Evolutionary conservation across 92 coral and sea anemone species (phyloP).

Genomic region (Scolanthus callimorphus): DNA sequence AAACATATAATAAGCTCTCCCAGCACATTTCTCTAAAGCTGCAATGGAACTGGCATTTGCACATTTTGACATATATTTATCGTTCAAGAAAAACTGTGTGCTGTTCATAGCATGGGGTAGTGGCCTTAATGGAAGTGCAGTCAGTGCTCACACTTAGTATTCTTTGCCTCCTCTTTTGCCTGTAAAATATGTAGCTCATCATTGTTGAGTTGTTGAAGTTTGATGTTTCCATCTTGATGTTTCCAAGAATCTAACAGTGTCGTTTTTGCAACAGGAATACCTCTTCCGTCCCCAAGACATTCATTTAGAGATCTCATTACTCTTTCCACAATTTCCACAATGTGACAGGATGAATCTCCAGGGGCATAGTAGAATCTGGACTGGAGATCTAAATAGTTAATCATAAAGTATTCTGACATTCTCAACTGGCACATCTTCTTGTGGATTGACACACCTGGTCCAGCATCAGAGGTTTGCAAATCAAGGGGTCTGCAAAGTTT

Average conservation of each 20-base stretch:
- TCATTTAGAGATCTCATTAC: constrained; percentile 58
- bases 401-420: constrained; percentile 55
- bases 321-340: constrained; percentile 10
- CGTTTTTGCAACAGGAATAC: constrained; percentile 31
- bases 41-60: constrained; percentile 15
- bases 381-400: constrained; percentile 50
- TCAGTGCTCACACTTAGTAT: constrained; percentile 33
- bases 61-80: too few relatives aligned
- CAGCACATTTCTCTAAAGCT: constrained; percentile 41
- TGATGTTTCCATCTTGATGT: constrained; percentile 2
- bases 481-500: constrained; percentile 36
- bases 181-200: constrained; percentile 27
- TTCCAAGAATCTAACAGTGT: too few relatives aligned
- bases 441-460: constrained; percentile 48
- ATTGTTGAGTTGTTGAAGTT: constrained; percentile 14
- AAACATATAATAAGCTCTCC: constrained; percentile 35
- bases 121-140: constrained; percentile 45
- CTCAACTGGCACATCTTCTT: constrained; percentile 28
- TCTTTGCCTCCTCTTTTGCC: constrained; percentile 6
- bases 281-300: constrained; percentile 54
- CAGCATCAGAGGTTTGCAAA: constrained; percentile 46
- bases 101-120: constrained; percentile 30
- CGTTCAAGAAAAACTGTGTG: too few relatives aligned
- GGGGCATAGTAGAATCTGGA: constrained; percentile 64
- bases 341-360: constrained; percentile 38